Conservation (phyloP, 2,113 vertebrate genomes). For the Epinephelus fuscoguttatus region DNA sequence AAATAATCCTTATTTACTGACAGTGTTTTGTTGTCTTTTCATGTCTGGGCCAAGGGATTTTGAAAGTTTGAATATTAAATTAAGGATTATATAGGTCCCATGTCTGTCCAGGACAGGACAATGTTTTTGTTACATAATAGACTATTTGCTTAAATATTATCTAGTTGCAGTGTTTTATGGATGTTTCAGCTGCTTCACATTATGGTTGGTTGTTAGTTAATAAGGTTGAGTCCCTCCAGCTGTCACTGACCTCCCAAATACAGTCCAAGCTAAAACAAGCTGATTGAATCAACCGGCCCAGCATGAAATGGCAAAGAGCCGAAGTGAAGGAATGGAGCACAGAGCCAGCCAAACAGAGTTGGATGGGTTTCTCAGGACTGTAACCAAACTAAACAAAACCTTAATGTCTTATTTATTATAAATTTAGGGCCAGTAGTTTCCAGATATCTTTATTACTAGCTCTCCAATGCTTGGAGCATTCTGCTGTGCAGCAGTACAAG, state of each 20-base stretch:
- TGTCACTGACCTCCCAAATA: not conserved
- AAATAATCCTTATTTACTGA: too few relatives aligned
- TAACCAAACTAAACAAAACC: not conserved
- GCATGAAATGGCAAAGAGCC: not conserved
- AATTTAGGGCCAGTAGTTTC: not conserved
- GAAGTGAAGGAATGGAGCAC: not conserved
- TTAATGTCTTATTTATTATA: not conserved
- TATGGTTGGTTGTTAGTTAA: not conserved
- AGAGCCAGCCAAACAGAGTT: not conserved
- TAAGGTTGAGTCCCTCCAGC: not conserved
- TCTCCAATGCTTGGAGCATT: slow-evolving; percentile 10
- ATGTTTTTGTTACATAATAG: not conserved
- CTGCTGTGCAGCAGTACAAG: not conserved
- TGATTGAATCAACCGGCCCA: not conserved
- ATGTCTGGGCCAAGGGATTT: too few relatives aligned
- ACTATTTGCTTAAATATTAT: not conserved
- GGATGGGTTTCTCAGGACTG: not conserved
- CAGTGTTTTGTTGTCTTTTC: too few relatives aligned
- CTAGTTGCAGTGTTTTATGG: too few relatives aligned
- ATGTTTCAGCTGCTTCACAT: too few relatives aligned
- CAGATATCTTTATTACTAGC: not conserved
- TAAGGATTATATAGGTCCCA: too few relatives aligned
- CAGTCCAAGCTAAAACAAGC: not conserved
- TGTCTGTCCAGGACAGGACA: not conserved
- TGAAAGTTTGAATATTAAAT: too few relatives aligned